Evolutionary conservation across 2,888 invertebrate species (phyloP).

Genomic region (Drosophila mettleri): DNA sequence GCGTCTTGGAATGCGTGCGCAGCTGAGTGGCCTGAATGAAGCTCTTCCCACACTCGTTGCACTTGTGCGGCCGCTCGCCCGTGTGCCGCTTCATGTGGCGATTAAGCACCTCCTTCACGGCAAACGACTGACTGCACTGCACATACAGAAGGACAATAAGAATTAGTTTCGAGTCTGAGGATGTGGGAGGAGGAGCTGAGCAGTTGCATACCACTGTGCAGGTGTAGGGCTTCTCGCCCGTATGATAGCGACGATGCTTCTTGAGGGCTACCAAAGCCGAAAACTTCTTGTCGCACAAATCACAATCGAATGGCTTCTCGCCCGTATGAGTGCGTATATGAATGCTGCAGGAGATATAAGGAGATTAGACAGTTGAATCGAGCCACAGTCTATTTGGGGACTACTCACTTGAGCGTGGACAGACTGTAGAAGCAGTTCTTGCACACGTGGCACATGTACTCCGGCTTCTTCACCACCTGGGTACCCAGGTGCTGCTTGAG

Average conservation of each 20-base stretch:
- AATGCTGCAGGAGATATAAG: constrained; percentile 83
- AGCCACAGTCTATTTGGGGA: constrained; percentile 57
- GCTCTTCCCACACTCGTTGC: constrained; percentile 88
- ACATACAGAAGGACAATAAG: constrained; percentile 31
- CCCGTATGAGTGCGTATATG: constrained; percentile 90
- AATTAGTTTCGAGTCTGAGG: neutral
- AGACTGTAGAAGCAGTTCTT: constrained; percentile 88
- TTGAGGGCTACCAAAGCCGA: constrained; percentile 91
- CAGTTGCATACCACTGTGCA: constrained; percentile 87
- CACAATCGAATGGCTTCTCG: constrained; percentile 89
- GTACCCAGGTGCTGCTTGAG: constrained; percentile 89
- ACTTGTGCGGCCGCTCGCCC: constrained; percentile 83
- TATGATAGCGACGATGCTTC: constrained; percentile 89
- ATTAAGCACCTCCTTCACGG: constrained; percentile 93
- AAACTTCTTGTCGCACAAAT: constrained; percentile 89
- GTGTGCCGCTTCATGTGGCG: constrained; percentile 90
- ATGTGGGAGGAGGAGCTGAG: neutral
- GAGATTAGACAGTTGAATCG: constrained; percentile 65
- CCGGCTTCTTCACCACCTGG: constrained; percentile 86
- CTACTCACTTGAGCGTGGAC: constrained; percentile 86
- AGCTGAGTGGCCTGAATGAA: constrained; percentile 94
- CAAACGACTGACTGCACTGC: constrained; percentile 91
- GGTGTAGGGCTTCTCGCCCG: constrained; percentile 88
- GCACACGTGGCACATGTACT: constrained; percentile 88
- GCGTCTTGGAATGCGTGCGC: constrained; percentile 90